A percentile compares a stretch with the other conserved stretches of the same genome.
Conservation (phyloP, 2,113 vertebrate species). For the Pelusios castaneus region DNA sequence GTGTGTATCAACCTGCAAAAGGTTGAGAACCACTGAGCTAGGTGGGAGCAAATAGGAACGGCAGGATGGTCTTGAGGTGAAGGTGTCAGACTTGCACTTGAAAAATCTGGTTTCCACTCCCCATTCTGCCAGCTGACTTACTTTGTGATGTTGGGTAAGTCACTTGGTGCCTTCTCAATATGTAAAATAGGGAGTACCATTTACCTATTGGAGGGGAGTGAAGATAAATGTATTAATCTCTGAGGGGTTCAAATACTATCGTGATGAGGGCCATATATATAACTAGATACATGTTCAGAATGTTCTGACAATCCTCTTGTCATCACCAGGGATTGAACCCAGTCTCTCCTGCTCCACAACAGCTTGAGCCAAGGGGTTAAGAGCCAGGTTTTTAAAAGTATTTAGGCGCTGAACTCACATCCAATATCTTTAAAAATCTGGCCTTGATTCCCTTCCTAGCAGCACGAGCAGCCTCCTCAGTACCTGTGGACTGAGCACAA, state of each 20-base stretch:
- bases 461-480: background rate
- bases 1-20: no score
- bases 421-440: background rate
- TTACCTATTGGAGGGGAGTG: background rate
- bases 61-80: background rate
- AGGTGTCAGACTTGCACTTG: background rate
- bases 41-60: rapidly evolving
- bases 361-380: background rate
- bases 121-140: background rate
- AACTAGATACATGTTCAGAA: background rate
- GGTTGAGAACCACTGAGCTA: no score
- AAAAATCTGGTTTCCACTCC: background rate
- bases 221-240: background rate
- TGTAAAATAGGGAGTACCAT: background rate
- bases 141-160: background rate
- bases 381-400: background rate
- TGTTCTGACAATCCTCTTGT: background rate
- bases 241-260: background rate
- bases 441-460: background rate
- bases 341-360: background rate
- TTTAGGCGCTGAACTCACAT: background rate
- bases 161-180: background rate
- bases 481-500: background rate
- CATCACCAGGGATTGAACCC: background rate
- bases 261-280: background rate